phyloP scores from a whole-genome alignment of 1,140 invertebrate species.

The Anadara kagoshimensis region DNA sequence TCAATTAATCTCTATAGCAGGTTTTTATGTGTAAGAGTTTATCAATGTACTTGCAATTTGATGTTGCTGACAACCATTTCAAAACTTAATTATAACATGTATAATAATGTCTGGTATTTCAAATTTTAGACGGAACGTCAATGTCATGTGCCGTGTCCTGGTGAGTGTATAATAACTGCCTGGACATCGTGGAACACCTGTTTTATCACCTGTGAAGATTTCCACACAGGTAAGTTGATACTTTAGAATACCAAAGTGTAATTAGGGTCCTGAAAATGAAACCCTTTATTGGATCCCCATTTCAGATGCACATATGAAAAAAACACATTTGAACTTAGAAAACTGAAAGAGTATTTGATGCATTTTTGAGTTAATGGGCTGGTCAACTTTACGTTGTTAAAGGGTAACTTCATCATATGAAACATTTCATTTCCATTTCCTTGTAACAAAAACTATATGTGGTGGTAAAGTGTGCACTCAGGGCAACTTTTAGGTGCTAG shows the following conservation, averaged over 20 bases:
- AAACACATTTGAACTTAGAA: constrained; percentile 1
- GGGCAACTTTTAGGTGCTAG: too few relatives aligned
- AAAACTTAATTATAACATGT: too few relatives aligned
- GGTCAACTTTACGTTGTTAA: background rate
- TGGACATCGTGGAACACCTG: constrained; percentile 72
- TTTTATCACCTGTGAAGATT: constrained; percentile 67
- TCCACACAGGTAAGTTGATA: constrained; percentile 65
- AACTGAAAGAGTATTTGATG: constrained; percentile 6
- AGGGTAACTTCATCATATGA: background rate
- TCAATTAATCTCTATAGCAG: too few relatives aligned
- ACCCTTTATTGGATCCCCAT: background rate
- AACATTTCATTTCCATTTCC: too few relatives aligned
- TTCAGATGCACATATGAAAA: background rate
- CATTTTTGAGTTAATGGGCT: background rate
- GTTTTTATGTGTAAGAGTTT: too few relatives aligned
- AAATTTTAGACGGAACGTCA: constrained; percentile 53
- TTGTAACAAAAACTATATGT: too few relatives aligned
- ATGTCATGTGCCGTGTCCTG: constrained; percentile 71
- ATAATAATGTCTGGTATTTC: background rate
- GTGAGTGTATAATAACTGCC: constrained; percentile 69
- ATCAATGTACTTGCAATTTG: too few relatives aligned
- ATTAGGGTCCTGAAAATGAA: background rate
- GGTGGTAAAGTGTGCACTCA: too few relatives aligned
- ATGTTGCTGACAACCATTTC: too few relatives aligned
- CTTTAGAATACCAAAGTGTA: too few relatives aligned